Evolutionary conservation across 64 coral and sea anemone genomes (phyloP), one percentile per base, ranked within the genome.

Genomic region (Stylophora pistillata): DNA sequence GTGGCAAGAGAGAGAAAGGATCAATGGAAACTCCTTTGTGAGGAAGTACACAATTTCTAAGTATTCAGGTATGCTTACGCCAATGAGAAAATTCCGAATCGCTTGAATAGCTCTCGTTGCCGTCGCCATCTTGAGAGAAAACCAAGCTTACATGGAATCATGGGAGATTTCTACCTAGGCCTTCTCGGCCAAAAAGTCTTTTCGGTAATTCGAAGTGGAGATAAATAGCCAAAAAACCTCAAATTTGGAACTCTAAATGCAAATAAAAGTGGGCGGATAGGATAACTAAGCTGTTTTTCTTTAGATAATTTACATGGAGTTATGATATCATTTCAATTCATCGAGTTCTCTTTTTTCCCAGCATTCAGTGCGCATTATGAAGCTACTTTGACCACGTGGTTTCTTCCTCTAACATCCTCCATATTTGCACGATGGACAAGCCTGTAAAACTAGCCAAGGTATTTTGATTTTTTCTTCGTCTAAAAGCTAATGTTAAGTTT

Each of bases 381-480:
- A 90, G 34, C 9, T 23, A 55, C 12, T 18, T 37, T 79, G 74
- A 94, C 86, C 95, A 98, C 95, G 92, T 94, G 95, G 79, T 92
- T 89, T 47, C 62, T 13, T 79, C 58, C 92, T 92, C 81, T 94
- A 70, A 69, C 56, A 61, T 85, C 86, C 88, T 76, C 92, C 95
- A 91, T 94, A 89, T 88, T 94, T 64, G 20, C 69, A 89, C 47
- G 73, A 98, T 98, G 95, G 95, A 98, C 58, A 98, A 98, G 53
- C 95, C 95, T 26, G 92, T 89, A 53, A 98, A 98, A 89, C 89
- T 98, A 18, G 92, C 92, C 3, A 98, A 98, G 90, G 95, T 98
- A 94, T 78, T 78, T 79, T 61, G 26, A 21, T 37, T 57, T 73
- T 82, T 82, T 81, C 77, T 11, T 14, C 5, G 16, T 75, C 18